Evolutionary conservation across 2,888 invertebrate genomes (phyloP), one percentile per base, ranked within the genome.

Genomic region (Lymantria monacha): DNA sequence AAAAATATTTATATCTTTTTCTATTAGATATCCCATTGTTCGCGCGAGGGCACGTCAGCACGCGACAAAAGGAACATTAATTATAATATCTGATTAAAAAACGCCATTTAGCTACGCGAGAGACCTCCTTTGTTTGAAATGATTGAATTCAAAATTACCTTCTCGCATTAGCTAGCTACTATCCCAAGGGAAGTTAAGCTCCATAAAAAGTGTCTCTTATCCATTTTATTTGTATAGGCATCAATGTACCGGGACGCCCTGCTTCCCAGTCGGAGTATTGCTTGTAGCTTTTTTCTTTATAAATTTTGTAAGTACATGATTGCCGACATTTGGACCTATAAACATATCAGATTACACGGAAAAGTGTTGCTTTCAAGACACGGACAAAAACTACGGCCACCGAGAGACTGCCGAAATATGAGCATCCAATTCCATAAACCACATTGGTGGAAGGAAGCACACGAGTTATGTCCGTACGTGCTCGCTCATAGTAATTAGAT

Each of bases 31-130:
- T 83, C 83, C 90, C 83, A 91, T 91, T 91, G 90, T 91, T 91
- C 85, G 86, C 83, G 86, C 87, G 84, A 85, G 88, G 89, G 87
- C 82, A 83, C 83, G 90, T 87, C 90, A 90, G 87, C 89, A 88
- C 90, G 91, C 85, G 89, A 87, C 91, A 90, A 91, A 91, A 90
- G 88, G 84, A 84, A 91, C 92, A 92, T 92, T 91, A 92, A 92
- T 92, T 92, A 92, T 91, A 91, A 91, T 91, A 92, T 92, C 91
- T 91, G 91, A 92, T 92, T 91, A 91, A 90, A 91, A 73, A 91
- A 91, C 82, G 84, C 84, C 87, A 90, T 90, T 90, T 88, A 90
- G 88, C 79, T 78, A 81, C 82, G 85, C 87, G 81, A 81, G 86
- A 83, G 83, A 77, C 75, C 78, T 78, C 78, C 83, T 89, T 91